Evolutionary conservation across 2,113 vertebrate genomes (phyloP).

Genomic region (Pimephales promelas): DNA sequence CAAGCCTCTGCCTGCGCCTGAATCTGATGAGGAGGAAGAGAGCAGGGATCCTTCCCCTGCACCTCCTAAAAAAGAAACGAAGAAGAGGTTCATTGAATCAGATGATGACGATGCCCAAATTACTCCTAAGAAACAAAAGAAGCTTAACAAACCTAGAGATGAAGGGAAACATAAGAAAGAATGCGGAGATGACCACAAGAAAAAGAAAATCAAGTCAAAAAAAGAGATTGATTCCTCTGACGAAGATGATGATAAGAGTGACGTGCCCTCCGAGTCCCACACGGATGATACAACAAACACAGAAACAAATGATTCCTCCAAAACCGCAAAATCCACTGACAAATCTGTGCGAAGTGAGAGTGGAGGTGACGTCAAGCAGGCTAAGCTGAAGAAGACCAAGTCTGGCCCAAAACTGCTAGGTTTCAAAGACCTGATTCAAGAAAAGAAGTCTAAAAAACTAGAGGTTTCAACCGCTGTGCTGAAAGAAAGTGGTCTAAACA

Average conservation of each 20-base stretch:
- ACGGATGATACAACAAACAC: conserved; percentile 55
- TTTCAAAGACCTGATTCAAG: conserved; percentile 70
- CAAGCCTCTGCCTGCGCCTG: conserved; percentile 82
- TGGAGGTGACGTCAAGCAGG: conserved; percentile 67
- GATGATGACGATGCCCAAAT: conserved; percentile 66
- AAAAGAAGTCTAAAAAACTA: conserved; percentile 75
- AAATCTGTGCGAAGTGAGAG: conserved; percentile 42
- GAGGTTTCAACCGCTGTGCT: conserved; percentile 58
- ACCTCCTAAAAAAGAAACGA: conserved; percentile 79
- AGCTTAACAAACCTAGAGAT: conserved; percentile 85
- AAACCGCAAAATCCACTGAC: conserved; percentile 55
- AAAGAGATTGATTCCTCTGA: conserved; percentile 69
- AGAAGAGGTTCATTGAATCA: conserved; percentile 69
- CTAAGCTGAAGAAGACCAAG: conserved; percentile 81
- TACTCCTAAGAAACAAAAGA: conserved; percentile 86
- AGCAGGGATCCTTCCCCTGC: conserved; percentile 65
- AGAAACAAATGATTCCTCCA: conserved; percentile 30
- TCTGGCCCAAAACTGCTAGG: conserved; percentile 74
- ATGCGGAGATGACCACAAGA: conserved; percentile 74
- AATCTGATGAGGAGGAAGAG: conserved; percentile 79
- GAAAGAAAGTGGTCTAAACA: conserved; percentile 73
- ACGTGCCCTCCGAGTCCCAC: conserved; percentile 63
- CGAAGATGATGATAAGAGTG: conserved; percentile 73
- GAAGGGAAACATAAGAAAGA: conserved; percentile 75
- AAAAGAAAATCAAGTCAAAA: conserved; percentile 71